These are phyloP conservation scores for Drosophila sp. DNA, from an alignment of 1,140 invertebrate genomes.

Conservation along the genomic window DNA sequence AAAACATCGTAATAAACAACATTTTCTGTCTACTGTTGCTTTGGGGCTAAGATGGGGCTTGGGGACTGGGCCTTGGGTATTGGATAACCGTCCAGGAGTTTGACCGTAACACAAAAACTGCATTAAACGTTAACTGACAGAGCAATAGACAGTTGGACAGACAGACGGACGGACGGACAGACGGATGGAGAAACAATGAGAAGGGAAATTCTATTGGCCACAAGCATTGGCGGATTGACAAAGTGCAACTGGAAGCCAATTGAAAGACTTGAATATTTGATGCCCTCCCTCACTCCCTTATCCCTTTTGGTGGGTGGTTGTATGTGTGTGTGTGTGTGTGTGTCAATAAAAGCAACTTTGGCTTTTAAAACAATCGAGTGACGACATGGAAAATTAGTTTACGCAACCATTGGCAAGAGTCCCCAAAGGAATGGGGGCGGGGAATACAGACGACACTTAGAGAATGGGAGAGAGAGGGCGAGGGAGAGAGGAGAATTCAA, in stretches of 20 bases:
- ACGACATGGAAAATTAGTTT: constrained; percentile 81
- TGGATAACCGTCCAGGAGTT: constrained; percentile 15
- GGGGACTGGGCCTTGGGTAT: background rate
- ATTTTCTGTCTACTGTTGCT: background rate
- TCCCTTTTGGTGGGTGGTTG: constrained; percentile 14
- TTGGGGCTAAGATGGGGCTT: background rate
- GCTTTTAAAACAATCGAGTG: constrained; percentile 81
- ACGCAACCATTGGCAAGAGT: constrained; percentile 72
- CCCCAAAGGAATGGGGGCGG: constrained; percentile 10
- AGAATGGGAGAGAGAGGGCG: too few species aligned
- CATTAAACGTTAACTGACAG: constrained; percentile 51
- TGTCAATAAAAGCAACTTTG: constrained; percentile 62
- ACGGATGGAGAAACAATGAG: constrained; percentile 12
- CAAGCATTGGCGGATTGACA: constrained; percentile 36
- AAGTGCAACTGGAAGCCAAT: constrained; percentile 33
- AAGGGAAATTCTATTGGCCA: constrained; percentile 15
- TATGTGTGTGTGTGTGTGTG: constrained; percentile 30
- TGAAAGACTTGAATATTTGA: constrained; percentile 64
- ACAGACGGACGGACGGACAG: background rate
- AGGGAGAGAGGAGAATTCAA: background rate
- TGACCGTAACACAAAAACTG: constrained; percentile 59
- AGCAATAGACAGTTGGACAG: background rate
- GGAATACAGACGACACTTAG: background rate
- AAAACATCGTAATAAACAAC: background rate
- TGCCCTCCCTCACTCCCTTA: background rate